Evolutionary conservation across 2,888 invertebrate genomes (phyloP).

Genomic region (Myopa testacea): DNA sequence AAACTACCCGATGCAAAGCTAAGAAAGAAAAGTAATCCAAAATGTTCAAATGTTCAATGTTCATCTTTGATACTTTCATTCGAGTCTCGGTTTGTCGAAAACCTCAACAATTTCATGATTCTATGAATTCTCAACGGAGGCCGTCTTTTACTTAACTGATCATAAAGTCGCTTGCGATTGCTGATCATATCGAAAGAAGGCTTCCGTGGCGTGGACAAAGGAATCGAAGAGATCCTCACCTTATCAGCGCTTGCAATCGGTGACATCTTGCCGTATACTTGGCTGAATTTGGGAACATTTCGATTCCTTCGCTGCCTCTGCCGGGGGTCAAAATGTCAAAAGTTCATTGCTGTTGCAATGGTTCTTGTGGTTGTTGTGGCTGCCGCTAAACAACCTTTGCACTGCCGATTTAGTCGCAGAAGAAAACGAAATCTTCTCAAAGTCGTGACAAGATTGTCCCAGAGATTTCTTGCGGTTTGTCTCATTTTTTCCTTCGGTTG

Average conservation of each 20-base stretch:
- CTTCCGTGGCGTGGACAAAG: background rate
- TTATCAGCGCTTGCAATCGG: conserved; percentile 18
- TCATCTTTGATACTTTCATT: no score
- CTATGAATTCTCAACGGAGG: no score
- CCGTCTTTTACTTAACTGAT: no score
- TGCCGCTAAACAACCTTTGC: background rate
- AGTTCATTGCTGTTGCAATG: conserved; percentile 19
- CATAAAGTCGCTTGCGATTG: no score
- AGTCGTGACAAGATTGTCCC: conserved; percentile 67
- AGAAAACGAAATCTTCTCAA: conserved; percentile 50
- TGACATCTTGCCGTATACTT: background rate
- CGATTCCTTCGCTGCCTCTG: background rate
- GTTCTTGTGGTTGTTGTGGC: conserved; percentile 25
- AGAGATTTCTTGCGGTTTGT: conserved; percentile 54
- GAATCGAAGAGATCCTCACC: background rate
- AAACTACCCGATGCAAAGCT: no score
- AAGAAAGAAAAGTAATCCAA: no score
- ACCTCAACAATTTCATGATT: no score
- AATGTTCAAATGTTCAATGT: no score
- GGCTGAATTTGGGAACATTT: background rate
- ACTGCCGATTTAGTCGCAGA: background rate
- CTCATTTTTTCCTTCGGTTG: conserved; percentile 33
- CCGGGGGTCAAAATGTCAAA: conserved; percentile 52
- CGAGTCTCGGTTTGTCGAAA: no score
- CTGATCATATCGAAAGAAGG: no score